Base-by-base conservation (phyloP, 2,888 invertebrate species). In the Nasonovia ribisnigri region DNA sequence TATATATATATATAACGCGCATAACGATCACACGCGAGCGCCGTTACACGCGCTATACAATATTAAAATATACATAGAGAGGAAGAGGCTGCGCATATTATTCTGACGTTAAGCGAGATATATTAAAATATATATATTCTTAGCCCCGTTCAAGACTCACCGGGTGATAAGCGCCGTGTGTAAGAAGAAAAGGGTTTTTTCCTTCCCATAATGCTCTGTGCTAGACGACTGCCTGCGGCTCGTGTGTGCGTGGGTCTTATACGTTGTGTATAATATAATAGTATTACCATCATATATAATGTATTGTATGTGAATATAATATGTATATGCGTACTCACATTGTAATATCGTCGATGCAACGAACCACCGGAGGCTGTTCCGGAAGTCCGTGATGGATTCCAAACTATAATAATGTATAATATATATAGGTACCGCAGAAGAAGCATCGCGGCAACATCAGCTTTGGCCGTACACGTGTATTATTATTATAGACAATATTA, bases 311-410 rank as follows among this genome's bases (percentile, higher is more conserved):
- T 36, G 0, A 4, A 54, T 54, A 54, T 54, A 54, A 48, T 20
- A 54, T 54, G 24, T 54, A 54, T 36, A 16, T 77, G 20, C 36
- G 36, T 36, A 36, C 20, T 77, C 77, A 20, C 36, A 77, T 77
- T 77, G 77, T 77, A 77, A 77, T 77, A 77, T 77, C 77, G 77
- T 77, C 20, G 36, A 77, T 77, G 77, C 36, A 36, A 77, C 29
- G 29, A 67, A 90, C 60, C 60, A 11, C 90, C 60, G 90, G 60
- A 60, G 60, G 46, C 90, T 67, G 90, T 90, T 90, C 90, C 60
- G 90, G 90, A 67, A 67, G 60, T 46, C 60, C 90, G 60, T 60
- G 57, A 89, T 60, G 89, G 60, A 60, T 89, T 89, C 46, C 60
- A 60, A 46, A 29, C 43, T 43, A 86, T 86, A 86, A 86, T 46